Base-by-base conservation (phyloP, 2,113 vertebrate species). In the Seriola dumerili region DNA sequence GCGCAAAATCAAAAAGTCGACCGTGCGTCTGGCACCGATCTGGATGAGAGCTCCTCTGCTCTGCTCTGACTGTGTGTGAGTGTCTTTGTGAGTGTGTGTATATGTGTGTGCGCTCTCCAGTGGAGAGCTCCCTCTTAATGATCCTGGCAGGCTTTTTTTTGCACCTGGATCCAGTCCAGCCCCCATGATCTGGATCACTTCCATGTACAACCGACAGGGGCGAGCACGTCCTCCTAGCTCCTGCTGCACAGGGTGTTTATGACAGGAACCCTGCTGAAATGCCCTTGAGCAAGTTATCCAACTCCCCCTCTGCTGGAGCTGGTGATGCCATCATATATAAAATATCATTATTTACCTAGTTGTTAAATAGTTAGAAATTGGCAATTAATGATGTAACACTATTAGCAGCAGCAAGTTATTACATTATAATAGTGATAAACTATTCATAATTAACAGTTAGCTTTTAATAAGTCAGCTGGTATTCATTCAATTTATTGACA, bases 61-160 rank as follows among this genome's bases (percentile, higher is more conserved):
- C 64, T 40, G 50, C 73, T 73, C 6, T 25, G 69, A 23, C 52
- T 29, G 36, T 40, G 72, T 48, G 64, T 34, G n/a, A 32, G 32
- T 32, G 65, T n/a, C 54, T 25, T 4, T 44, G 59, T 48, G 48
- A 34, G 76, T 75, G 57, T 70, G 69, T 76, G 29, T 29, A 58
- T 64, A 58, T 63, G 72, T 68, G 50, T 52, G 74, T 3, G 81
- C 55, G 75, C 79, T 76, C 84, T 83, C 65, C 80, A 84, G 50
- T 74, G 89, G 90, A 87, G 85, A 89, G 87, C 81, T 90, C 89
- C 76, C 80, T 92, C 89, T 88, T 89, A 91, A 91, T 91, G 88
- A 81, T 77, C 85, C 85, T 91, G 91, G 86, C 87, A 89, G 88
- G 58, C 36, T 77, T 84, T 81, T 82, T 76, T 72, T 54, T 54